phyloP scores from a whole-genome alignment of 2,888 invertebrate species.

The Lumbricus terrestris region DNA sequence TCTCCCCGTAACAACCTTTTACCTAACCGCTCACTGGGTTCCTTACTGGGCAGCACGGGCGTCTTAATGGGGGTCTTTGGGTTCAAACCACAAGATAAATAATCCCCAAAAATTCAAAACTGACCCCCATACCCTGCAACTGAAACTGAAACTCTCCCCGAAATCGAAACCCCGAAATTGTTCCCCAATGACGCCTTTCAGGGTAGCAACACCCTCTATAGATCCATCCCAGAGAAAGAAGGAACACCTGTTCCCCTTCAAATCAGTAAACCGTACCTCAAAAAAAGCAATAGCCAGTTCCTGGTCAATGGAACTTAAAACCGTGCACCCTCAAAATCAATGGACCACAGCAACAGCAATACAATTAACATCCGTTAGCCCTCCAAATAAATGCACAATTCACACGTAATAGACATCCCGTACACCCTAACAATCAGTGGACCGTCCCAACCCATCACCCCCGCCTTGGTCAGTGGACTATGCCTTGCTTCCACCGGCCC shows the following conservation, averaged over 20 bases:
- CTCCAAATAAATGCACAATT: background rate
- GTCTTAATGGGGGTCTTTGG: too few relatives aligned
- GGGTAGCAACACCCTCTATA: too few relatives aligned
- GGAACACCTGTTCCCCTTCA: background rate
- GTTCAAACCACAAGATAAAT: too few relatives aligned
- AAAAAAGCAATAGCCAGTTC: background rate
- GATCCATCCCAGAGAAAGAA: background rate
- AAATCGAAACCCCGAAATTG: too few relatives aligned
- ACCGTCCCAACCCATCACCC: background rate
- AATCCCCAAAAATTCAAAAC: too few relatives aligned
- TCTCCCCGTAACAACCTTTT: background rate
- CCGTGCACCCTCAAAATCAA: background rate
- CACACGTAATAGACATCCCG: background rate
- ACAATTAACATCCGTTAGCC: background rate
- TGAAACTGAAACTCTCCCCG: too few relatives aligned
- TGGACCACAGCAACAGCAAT: background rate
- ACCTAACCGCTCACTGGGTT: background rate
- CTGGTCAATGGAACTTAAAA: background rate
- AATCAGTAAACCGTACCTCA: background rate
- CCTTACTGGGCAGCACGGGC: background rate
- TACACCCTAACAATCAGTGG: background rate
- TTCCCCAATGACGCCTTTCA: too few relatives aligned
- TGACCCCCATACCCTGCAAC: too few relatives aligned
- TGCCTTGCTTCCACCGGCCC: background rate
- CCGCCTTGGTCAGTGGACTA: background rate